Evolutionary conservation across 1,140 invertebrate species (phyloP), one percentile per base, ranked within the genome.

Genomic region (Drepana arcuata): DNA sequence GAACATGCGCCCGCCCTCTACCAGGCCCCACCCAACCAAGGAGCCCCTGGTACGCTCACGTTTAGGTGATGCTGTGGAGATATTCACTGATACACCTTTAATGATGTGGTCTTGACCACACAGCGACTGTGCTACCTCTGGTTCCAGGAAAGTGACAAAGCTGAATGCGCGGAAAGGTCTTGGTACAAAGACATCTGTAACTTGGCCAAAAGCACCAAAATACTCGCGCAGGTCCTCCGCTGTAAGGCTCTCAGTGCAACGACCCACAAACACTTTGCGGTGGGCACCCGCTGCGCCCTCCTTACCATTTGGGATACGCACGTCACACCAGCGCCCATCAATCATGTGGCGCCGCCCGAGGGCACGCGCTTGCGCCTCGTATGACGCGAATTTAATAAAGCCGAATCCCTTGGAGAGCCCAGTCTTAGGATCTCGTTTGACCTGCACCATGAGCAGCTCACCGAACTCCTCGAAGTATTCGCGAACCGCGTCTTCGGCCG

Each of bases 71-170:
- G 96, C 96, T 64, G 94, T 96, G 14, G 94, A 96, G 26, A 98
- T 94, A 84, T 98, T 95, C 6, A 99, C 95, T 28, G 95, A 97
- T 7, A 96, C 93, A 30, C 88, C 94, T 79, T 97, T 97, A 37
- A 99, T 95, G 46, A 98, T 97, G 77, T 98, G 96, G 85, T 98
- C 96, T 81, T 99, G 95, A 0, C 96, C 96, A 77, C 95, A 98
- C 1, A 97, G 84, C 16, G 91, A 92, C 75, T 96, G 94, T 3
- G 96, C 96, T 23, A 97, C 91, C 72, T 97, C 95, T 4, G 95
- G 95, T 79, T 98, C 95, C 45, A 96, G 83, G 83, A 98, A 98
- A 23, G 95, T 97, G 12, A 98, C 95, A 84, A 98, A 98, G 53
- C 94, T 94, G 77, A 98, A 98, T 25, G 95, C 95, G 41, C 96